Evolutionary conservation across 53 echinoderm and acorn worm species (phyloP), one percentile per base, ranked within the genome.

Genomic region (Stichopus horrens): DNA sequence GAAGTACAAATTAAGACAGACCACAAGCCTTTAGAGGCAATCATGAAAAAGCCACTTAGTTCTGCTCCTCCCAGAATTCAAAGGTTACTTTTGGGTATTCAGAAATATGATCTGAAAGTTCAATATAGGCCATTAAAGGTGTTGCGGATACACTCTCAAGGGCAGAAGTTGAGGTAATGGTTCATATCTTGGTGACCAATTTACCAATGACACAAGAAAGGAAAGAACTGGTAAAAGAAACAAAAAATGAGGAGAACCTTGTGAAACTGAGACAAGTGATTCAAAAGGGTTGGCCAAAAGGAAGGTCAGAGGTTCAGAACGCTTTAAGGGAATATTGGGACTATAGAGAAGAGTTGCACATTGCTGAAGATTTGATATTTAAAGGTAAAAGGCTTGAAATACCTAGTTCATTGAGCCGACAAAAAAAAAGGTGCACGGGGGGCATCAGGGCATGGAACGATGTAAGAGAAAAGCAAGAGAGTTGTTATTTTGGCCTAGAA

Each of bases 81-180:
- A 74, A 66, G 84, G 16, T 77, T 89, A n/a, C 76, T 92, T 6
- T 37, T 92, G 11, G 71, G 76, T 74, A 21, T 92, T n/a, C 92
- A 89, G 58, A 86, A 76, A 8, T 89, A 89, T 85, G 79, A 92
- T 76, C 73, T 89, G 54, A 80, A 5, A 21, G 86, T 91, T 53
- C n/a, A 18, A 5, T 90, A 87, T 54, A 77, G 4, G 21, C 77
- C 73, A 89, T 73, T 74, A 14, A 65, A 77, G 10, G 89, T 88
- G 58, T 91, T 10, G 89, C 92, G 9, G 92, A 92, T 21, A 79
- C 87, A 57, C 63, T 89, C n/a, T 86, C 77, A 55, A 87, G 90
- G 80, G 82, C 90, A 53, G 11, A 76, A 76, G 21, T 92, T 58
- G 88, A 92, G 23, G 58, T 63, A 52, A 56, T 87, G 13, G 86